These are phyloP conservation scores for Centrocercus urophasianus DNA, from an alignment of 2,113 vertebrate genomes.

Conservation along the genomic window DNA sequence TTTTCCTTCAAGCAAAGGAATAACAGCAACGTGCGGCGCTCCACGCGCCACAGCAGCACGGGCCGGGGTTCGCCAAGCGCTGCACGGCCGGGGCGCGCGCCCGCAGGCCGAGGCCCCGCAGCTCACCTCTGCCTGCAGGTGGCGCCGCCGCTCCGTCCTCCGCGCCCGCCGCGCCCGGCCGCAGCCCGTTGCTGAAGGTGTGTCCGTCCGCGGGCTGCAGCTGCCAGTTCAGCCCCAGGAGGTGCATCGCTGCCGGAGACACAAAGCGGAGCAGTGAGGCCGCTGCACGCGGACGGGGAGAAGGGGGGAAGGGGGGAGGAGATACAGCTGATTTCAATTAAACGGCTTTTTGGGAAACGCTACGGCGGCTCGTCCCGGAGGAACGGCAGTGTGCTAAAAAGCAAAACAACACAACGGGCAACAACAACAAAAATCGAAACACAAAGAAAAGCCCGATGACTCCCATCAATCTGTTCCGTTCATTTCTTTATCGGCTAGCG, in stretches of 20 bases:
- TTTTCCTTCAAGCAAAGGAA: not conserved
- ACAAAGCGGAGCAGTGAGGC: conserved; percentile 64
- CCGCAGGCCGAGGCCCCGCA: not conserved
- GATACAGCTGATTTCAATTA: not conserved
- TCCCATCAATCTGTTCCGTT: fast-evolving
- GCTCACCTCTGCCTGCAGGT: conserved; percentile 96
- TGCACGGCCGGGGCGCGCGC: not conserved
- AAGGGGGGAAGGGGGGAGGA: not conserved
- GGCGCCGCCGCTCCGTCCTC: conserved; percentile 91
- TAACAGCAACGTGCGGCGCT: too few species aligned
- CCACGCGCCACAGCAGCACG: too few species aligned
- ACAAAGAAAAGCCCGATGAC: not conserved
- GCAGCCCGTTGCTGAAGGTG: conserved; percentile 93
- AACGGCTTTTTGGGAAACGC: not conserved
- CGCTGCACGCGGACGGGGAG: not conserved
- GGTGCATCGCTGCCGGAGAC: conserved; percentile 92
- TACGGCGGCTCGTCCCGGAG: not conserved
- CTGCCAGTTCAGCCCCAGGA: conserved; percentile 98
- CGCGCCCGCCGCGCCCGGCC: conserved; percentile 86
- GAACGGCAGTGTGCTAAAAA: not conserved
- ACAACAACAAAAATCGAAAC: not conserved
- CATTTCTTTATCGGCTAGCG: not conserved
- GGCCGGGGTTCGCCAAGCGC: too few species aligned
- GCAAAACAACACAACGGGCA: not conserved
- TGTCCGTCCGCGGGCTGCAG: conserved; percentile 93